Base-by-base conservation (phyloP, 2,797 vertebrate species). In the Hipposideros larvatus region DNA sequence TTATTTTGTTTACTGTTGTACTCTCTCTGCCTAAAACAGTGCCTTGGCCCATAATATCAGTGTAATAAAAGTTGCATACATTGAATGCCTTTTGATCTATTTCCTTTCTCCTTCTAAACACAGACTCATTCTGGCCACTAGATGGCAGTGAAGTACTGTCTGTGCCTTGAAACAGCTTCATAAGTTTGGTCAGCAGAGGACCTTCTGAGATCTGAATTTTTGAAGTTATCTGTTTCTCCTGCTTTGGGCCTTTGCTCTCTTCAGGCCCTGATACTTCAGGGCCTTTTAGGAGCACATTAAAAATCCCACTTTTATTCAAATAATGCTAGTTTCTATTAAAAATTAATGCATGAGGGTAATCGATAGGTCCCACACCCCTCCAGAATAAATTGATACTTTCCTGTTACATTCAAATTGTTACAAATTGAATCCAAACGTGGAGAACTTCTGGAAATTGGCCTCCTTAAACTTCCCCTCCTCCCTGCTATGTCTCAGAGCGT, bases 101-200 rank as follows among this genome's bases (percentile, higher is more conserved):
- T 37, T 24, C 37, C 43, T 66, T 4, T 59, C 51, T 21, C 24
- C 26, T 97, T 82, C 83, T 70, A 83, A 83, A 57, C 37, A 77
- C 74, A 10, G 82, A 43, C 61, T 74, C 5, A 34, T 1, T 59
- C 2, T 41, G 26, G 37, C 73, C 97, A 43, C n/a, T 78, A 74
- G 96, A 85, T 94, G 96, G 74, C 86, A 82, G 37, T 41, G 68
- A 87, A 85, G 75, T 78, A 71, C 87, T 80, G 95, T 55, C 65
- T 65, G 15, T 46, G 57, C 13, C 5, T 63, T 37, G 24, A 74
- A 46, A 53, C 46, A 57, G 11, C 15, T 0, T 24, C 26, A 1
- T 21, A 8, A 28, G 0, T 41, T 75, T 93, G 63, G 37, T 71
- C 34, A 41, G 11, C 18, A 4, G 16, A 53, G 2, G 19, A 66